phyloP scores from a whole-genome alignment of 2,888 invertebrate species.

The Dastarcus helophoroides region DNA sequence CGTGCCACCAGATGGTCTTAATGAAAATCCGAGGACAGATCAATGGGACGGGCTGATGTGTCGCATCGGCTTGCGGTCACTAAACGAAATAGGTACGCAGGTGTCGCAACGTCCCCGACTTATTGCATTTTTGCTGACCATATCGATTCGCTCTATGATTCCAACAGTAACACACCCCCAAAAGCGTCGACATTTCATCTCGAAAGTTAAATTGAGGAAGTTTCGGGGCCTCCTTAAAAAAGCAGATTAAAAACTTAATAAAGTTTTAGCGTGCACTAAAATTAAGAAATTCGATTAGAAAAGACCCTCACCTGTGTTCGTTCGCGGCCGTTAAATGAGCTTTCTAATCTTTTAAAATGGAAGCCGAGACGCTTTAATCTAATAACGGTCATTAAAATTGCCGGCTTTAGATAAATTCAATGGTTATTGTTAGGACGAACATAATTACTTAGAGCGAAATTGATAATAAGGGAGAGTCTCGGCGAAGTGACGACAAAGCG shows the following conservation, averaged over 20 bases:
- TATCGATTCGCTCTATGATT: no score
- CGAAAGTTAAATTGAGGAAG: no score
- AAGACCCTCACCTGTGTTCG: conserved; percentile 25
- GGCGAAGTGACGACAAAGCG: conserved; percentile 11
- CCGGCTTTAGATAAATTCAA: conserved; percentile 26
- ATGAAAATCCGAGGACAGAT: no score
- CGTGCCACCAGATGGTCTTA: no score
- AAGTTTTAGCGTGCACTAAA: conserved; percentile 25
- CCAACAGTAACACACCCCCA: no score
- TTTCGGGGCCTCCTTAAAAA: no score
- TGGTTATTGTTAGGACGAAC: conserved; percentile 28
- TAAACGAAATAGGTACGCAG: no score
- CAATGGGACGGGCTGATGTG: no score
- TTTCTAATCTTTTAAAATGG: conserved; percentile 29
- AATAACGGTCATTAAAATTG: conserved; percentile 30
- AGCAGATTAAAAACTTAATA: background rate
- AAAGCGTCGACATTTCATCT: no score
- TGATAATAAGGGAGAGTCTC: conserved; percentile 23
- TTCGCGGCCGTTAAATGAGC: conserved; percentile 21
- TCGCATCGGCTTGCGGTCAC: no score
- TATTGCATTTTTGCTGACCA: no score
- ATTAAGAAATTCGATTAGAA: conserved; percentile 28
- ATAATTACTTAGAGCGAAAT: conserved; percentile 27
- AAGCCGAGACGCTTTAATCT: conserved; percentile 27
- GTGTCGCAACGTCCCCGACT: no score